Base-by-base conservation (phyloP, 2,113 vertebrate genomes). In the Montifringilla adamsi region DNA sequence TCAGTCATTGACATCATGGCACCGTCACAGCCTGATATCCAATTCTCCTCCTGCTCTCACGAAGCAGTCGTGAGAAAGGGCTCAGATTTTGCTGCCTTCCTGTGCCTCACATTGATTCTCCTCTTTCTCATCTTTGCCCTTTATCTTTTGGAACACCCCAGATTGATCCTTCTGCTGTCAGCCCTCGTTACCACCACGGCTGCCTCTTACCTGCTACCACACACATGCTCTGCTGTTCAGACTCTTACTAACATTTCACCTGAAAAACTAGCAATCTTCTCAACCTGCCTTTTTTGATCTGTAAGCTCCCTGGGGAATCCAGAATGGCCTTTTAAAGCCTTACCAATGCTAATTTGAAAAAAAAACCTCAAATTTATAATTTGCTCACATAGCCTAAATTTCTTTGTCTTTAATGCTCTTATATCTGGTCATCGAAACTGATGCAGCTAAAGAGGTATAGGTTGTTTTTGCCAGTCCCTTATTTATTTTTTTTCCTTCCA, bases 181-280 rank as follows among this genome's bases (percentile, higher is more conserved):
- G 43, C 21, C 52, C 68, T 75, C 0, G 0, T 62, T 68, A 70
- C n/a, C 23, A 46, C 39, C 39, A 30, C 0, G 0, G 44, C 60
- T 86, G 59, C 46, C 56, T 90, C 64, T n/a, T 80, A 49, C 28
- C 31, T 67, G 43, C 33, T 53, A 30, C 52, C 30, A 15, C 1
- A 2, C 35, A 44, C 46, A 6, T 2, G 7, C 37, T 89, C 13
- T 19, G 24, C 43, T 43, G 3, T 9, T 80, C 64, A 81, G 69
- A 35, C 15, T 66, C 41, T 9, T 23, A 13, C 11, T 35, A 35
- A 52, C 35, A 37, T n/a, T 80, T 46, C 63, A 30, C 74, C 47
- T 47, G 23, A 69, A 94, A 92, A 75, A 9, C 11, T 3, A 84
- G 35, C 59, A 41, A 62, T 26, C 55, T 70, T 67, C 55, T 86